Base-by-base conservation (phyloP, 2,888 invertebrate genomes). In the Brenthis hecate region DNA sequence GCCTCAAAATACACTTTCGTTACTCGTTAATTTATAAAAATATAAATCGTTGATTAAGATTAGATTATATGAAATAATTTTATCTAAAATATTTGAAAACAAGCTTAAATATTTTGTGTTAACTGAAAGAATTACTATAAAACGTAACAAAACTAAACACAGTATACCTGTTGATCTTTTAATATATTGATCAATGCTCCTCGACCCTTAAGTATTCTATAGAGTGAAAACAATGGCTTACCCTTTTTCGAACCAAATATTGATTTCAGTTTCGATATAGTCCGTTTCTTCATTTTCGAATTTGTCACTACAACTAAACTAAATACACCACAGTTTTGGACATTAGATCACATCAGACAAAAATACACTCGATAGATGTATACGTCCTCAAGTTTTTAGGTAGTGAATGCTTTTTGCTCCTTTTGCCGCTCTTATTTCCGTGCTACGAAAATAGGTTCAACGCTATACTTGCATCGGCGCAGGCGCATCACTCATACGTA, bases 361-460 rank as follows among this genome's bases (percentile, higher is more conserved):
- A 91, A 92, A 92, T 91, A 92, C 86, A 87, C 86, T 81, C 86
- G 77, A 85, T 86, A 74, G 66, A 68, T 66, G 61, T 73, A 69
- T 84, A 85, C 89, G 88, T 88, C 88, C 88, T 88, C 88, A 86
- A 91, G 87, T 91, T 92, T 91, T 92, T 91, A 88, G 86, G 81
- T 86, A 84, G 88, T 83, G 84, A 80, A 79, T 77, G 82, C 88
- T 88, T 92, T 92, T 92, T 92, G 91, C 87, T 91, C 90, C 91
- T 92, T 91, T 92, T 92, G 88, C 88, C 87, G 90, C 88, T 91
- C 91, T 91, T 92, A 92, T 91, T 92, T 92, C 92, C 92, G 92
- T 92, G 88, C 88, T 89, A 91, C 92, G 88, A 92, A 92, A 92
- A 92, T 92, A 92, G 92, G 88, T 81, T 82, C 82, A 84, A 85